Evolutionary conservation across 2,797 vertebrate genomes (phyloP), one percentile per base, ranked within the genome.

Genomic region (Serranus cabrilla): DNA sequence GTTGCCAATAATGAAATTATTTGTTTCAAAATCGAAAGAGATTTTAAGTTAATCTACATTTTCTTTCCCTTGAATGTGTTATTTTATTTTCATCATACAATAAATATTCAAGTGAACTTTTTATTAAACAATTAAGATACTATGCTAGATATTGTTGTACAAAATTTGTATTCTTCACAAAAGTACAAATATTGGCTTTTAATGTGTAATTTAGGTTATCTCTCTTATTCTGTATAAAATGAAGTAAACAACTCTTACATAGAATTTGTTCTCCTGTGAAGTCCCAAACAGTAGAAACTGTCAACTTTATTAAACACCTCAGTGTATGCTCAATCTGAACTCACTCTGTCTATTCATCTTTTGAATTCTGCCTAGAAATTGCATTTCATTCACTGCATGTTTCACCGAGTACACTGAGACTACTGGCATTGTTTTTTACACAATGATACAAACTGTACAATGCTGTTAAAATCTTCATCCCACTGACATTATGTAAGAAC

Each of bases 61-160:
- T 94, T 94, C 91, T 94, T 97, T 96, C 96, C 97, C 96, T 97
- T 96, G 96, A 97, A 97, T 96, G 96, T 98, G 97, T 97, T 97
- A 95, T 97, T 97, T 98, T 97, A 96, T 97, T 97, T 97, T 98
- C 96, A 97, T 96, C 96, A 96, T 96, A 97, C 95, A 94, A 97
- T 97, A 97, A 97, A 98, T 97, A 98, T 97, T 96, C 96, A 97
- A 98, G 97, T 99, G 96, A 98, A 97, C 96, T 98, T 99, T 99
- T 97, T 99, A 98, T 99, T 96, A 96, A 96, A 97, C 96, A 96
- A 96, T 96, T 96, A 97, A 97, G 95, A 97, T 97, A 97, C 93
- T 96, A 97, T 97, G 96, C 96, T 99, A 97, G 96, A 97, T 96
- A 97, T 97, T 97, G 97, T 97, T 98, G 97, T 99, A 97, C 96